Conservation (phyloP, 2,888 invertebrate species). For the Lasioglossum lativentre region DNA sequence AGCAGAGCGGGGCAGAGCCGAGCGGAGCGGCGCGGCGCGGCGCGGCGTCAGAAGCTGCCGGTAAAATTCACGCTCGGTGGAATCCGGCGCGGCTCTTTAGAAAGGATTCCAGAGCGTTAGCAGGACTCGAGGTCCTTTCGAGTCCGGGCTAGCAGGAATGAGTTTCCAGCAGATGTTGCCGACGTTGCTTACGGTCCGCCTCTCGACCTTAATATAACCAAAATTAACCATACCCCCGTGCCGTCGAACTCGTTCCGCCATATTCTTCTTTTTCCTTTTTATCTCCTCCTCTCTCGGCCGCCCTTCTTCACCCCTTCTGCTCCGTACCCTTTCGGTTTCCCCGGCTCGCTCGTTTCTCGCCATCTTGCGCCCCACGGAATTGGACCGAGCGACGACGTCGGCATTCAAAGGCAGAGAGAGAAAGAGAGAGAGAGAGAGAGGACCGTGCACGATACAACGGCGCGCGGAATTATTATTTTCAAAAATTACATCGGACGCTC, state of each 20-base stretch:
- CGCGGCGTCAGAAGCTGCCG: slow-evolving; percentile 53
- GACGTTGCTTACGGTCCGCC: slow-evolving; percentile 73
- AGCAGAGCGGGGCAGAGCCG: neutral
- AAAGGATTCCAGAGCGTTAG: slow-evolving; percentile 62
- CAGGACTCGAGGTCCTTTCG: slow-evolving; percentile 60
- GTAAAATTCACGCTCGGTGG: slow-evolving; percentile 62
- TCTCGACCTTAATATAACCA: slow-evolving; percentile 73
- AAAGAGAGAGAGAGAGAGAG: neutral
- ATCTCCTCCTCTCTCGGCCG: slow-evolving; percentile 22
- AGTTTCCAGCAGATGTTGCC: slow-evolving; percentile 72
- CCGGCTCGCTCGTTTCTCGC: slow-evolving; percentile 41
- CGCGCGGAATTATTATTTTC: slow-evolving; percentile 56
- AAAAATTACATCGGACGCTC: slow-evolving; percentile 31
- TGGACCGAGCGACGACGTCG: slow-evolving; percentile 43
- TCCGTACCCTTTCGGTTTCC: neutral
- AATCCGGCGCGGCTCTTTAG: slow-evolving; percentile 55
- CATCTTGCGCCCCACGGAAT: slow-evolving; percentile 58
- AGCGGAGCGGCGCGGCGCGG: neutral
- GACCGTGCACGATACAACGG: slow-evolving; percentile 3
- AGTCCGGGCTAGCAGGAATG: slow-evolving; percentile 56
- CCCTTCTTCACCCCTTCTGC: neutral
- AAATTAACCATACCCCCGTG: slow-evolving; percentile 70
- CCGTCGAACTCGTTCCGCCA: slow-evolving; percentile 58
- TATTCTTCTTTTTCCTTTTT: slow-evolving; percentile 25
- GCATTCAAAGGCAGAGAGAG: slow-evolving; percentile 6